Base-by-base conservation (phyloP, 53 echinoderm and acorn worm species). In the Astropecten irregularis region DNA sequence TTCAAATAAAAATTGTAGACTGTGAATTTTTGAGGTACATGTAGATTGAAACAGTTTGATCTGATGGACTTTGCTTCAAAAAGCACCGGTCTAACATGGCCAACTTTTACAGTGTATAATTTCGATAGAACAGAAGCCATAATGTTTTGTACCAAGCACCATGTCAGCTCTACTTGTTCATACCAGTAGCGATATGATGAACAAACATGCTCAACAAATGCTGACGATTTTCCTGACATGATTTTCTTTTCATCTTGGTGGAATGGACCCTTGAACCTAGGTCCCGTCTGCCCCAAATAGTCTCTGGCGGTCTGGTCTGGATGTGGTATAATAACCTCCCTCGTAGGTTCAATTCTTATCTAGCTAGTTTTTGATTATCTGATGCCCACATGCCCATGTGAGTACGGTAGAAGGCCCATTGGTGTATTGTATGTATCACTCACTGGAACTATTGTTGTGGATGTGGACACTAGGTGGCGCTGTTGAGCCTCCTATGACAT, bases 391-490 rank as follows among this genome's bases (percentile, higher is more conserved):
- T 46, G 8, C 14, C 14, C 14, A 9, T 46, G 47, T 8, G 8
- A 14, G 8, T 14, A 46, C 14, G 47, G 47, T 8, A 8, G 47
- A 46, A 8, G 8, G 14, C 8, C 8, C 37, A 65, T 8, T n/a
- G n/a, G 36, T 21, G 10, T 38, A 37, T 10, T 65, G 38, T 37
- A 18, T 65, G 38, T 38, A 19, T 53, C n/a, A n/a, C n/a, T n/a
- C n/a, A n/a, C n/a, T n/a, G n/a, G n/a, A n/a, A n/a, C n/a, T n/a
- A 21, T 73, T 58, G 77, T 59, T 28, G 48, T 48, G 32, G 60
- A 60, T 13, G 62, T 46, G 20, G 62, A 31, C 79, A 48, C 79
- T 79, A 62, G 79, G 21, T 60, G 79, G 79, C 79, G 79, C 79
- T 48, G 61, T 79, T 0, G 42, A 40, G 31, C 61, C 79, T 15